Conservation (phyloP, 2,888 invertebrate species). For the Epinotia demarniana region DNA sequence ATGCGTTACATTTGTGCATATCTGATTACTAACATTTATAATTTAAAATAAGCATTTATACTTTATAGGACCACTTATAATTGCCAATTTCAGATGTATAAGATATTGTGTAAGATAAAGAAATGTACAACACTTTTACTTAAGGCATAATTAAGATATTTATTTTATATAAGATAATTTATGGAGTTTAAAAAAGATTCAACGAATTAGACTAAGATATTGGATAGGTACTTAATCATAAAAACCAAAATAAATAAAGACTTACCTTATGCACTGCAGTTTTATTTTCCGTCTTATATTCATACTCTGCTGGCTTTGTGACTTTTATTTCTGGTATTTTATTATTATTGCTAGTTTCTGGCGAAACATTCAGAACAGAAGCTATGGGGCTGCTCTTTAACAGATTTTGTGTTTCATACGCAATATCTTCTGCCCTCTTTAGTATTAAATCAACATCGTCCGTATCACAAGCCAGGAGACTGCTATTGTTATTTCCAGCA, state of each 20-base stretch:
- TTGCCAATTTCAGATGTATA: not conserved
- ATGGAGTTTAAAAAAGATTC: not conserved
- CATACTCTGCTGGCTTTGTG: slow-evolving; percentile 65
- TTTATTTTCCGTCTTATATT: slow-evolving; percentile 53
- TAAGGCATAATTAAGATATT: slow-evolving; percentile 48
- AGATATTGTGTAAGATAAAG: not conserved
- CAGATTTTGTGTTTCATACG: slow-evolving; percentile 71
- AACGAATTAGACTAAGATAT: not conserved
- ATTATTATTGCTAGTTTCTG: slow-evolving; percentile 50
- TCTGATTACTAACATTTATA: not conserved
- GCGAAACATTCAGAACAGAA: slow-evolving; percentile 50
- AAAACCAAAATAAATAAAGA: slow-evolving; percentile 13
- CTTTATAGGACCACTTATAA: not conserved
- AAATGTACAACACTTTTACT: not conserved
- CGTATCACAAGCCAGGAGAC: slow-evolving; percentile 64
- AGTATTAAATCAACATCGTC: slow-evolving; percentile 78
- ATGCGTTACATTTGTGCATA: slow-evolving; percentile 27
- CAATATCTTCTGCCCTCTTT: slow-evolving; percentile 76
- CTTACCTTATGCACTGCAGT: slow-evolving; percentile 62
- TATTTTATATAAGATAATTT: slow-evolving; percentile 30
- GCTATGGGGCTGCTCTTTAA: slow-evolving; percentile 68
- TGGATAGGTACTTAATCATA: not conserved
- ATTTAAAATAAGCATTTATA: slow-evolving; percentile 5
- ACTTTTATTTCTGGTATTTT: slow-evolving; percentile 75
- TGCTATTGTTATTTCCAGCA: slow-evolving; percentile 59